Evolutionary conservation across 2,797 vertebrate species (phyloP), one percentile per base, ranked within the genome.

Genomic region (Heterohyrax brucei): DNA sequence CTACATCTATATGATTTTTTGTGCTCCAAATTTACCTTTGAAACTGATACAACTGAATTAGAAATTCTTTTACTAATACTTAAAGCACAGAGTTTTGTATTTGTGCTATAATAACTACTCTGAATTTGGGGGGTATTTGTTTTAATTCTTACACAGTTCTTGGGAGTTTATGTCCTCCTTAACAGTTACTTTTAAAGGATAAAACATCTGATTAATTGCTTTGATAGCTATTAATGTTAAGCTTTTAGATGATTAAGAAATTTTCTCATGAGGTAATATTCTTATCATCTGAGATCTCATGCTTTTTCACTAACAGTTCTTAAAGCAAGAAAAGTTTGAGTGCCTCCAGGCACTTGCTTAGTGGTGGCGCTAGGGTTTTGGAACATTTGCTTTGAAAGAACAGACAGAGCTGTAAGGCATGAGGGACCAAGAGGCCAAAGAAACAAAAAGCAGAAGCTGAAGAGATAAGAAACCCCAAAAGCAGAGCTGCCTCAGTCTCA

Each of bases 121-220:
- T 10, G 95, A 78, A 87, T 79, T 84, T 62, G 7, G 5, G 16
- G 3, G 6, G 48, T 68, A 85, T 24, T 95, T 76, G 85, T 89
- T 95, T 94, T 82, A 94, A 85, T 93, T 88, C 21, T 95, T 48
- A 81, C 12, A 21, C 7, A 79, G 28, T 85, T 94, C 61, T 95
- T 92, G 7, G 22, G 93, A 89, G 16, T 93, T 94, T 87, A 61
- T 80, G n/a, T 72, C 68, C 7, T 87, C 75, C 82, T 84, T 87
- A 46, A 7, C 5, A 7, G 39, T 75, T 73, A 24, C 28, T 44
- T 61, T 87, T 94, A 80, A 66, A 93, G 46, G 39, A 87, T 77
- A 70, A 87, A 92, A 76, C 89, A 26, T 68, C n/a, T 85, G 61
- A 77, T 73, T 77, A 76, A 44, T 73, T 80, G 16, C 48, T 79